Conservation (phyloP, 2,113 vertebrate species). For the Anhinga rufa region DNA sequence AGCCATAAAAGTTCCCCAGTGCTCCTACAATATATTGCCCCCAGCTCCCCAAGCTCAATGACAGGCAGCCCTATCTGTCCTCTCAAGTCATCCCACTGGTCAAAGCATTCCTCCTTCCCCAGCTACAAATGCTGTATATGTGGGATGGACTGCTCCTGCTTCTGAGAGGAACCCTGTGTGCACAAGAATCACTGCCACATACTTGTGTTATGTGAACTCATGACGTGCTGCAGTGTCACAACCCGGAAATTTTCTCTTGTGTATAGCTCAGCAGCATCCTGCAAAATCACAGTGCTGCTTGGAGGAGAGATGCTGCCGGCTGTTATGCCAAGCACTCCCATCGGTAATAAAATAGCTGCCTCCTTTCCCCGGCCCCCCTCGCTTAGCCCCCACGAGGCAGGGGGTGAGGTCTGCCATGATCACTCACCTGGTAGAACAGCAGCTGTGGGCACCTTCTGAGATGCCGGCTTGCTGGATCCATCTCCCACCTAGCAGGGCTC, state of each 20-base stretch:
- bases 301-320: neutral
- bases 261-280: neutral
- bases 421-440: neutral
- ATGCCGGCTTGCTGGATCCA: accelerated
- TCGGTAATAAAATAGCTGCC: neutral
- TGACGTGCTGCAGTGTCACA: neutral
- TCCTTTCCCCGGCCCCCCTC: neutral
- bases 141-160: neutral
- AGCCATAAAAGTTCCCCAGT: neutral
- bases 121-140: neutral
- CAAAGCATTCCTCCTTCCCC: neutral
- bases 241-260: neutral
- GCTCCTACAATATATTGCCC: neutral
- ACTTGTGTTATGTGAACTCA: neutral
- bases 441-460: neutral
- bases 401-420: neutral
- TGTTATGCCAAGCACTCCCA: neutral
- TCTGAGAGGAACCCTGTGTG: neutral
- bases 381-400: neutral
- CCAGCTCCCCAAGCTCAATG: neutral
- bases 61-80: neutral
- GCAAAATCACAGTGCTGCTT: neutral
- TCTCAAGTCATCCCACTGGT: neutral
- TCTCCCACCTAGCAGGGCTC: neutral
- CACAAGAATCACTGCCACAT: neutral